phyloP scores from a whole-genome alignment of 2,888 invertebrate species.

The Elegia similella region DNA sequence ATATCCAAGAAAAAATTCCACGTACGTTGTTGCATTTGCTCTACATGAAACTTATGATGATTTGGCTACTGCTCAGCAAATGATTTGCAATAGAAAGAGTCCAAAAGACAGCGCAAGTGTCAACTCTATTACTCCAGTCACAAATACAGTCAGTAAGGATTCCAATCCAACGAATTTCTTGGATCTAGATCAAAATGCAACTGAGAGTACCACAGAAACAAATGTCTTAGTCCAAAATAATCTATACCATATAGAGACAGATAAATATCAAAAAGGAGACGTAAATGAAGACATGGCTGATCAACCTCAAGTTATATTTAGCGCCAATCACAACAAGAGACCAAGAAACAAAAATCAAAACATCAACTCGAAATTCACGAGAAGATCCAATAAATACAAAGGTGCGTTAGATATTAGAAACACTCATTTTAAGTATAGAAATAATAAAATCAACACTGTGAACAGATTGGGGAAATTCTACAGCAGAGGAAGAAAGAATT shows the following conservation, averaged over 20 bases:
- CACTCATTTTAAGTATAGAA: constrained; percentile 43
- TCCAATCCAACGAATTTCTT: not conserved
- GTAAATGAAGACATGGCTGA: not conserved
- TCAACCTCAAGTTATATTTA: constrained; percentile 36
- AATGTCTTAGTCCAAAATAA: not conserved
- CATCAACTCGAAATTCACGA: constrained; percentile 23
- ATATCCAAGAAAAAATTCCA: constrained; percentile 32
- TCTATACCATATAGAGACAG: not conserved
- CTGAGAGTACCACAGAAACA: not conserved
- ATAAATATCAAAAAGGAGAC: constrained; percentile 8
- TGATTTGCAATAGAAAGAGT: constrained; percentile 35
- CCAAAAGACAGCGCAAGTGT: constrained; percentile 29
- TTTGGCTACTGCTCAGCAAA: constrained; percentile 32
- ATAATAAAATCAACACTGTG: constrained; percentile 27
- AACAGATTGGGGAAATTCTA: constrained; percentile 36
- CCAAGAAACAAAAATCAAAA: constrained; percentile 28
- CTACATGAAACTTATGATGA: constrained; percentile 43
- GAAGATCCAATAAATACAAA: constrained; percentile 34
- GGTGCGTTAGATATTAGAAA: constrained; percentile 34
- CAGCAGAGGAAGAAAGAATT: constrained; percentile 33
- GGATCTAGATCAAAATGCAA: constrained; percentile 12
- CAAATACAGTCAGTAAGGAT: not conserved
- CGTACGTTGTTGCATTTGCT: constrained; percentile 44
- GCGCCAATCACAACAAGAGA: constrained; percentile 30
- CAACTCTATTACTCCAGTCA: constrained; percentile 22